Evolutionary conservation across 2,113 vertebrate species (phyloP).

Genomic region (Phodopus roborovskii): DNA sequence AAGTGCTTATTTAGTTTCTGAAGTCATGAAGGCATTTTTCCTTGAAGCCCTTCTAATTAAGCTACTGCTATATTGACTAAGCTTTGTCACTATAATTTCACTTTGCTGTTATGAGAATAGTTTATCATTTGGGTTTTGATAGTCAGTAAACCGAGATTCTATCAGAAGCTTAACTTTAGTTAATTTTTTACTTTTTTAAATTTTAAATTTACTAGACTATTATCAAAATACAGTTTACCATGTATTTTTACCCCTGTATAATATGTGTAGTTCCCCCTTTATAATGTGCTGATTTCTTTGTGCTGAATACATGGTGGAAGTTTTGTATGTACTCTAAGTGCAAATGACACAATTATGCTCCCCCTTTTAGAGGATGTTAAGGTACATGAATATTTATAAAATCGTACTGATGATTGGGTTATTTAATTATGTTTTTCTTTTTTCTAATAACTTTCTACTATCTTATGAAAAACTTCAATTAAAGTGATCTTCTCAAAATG

Average conservation of each 20-base stretch:
- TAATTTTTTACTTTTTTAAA: background rate
- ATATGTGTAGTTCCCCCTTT: background rate
- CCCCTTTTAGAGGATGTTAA: background rate
- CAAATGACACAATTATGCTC: background rate
- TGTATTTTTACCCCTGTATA: background rate
- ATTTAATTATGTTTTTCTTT: conserved; percentile 22
- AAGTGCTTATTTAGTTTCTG: background rate
- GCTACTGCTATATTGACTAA: background rate
- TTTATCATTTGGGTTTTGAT: background rate
- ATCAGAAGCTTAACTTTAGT: background rate
- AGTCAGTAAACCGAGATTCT: background rate
- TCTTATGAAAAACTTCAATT: conserved; percentile 47
- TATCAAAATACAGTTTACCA: background rate
- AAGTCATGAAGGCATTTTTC: background rate
- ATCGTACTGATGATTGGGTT: background rate
- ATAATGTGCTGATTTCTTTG: background rate
- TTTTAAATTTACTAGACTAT: conserved; percentile 4
- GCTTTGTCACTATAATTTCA: background rate
- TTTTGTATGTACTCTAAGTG: background rate
- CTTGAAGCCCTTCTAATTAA: background rate
- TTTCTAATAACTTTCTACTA: conserved; percentile 19
- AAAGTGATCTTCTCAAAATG: background rate
- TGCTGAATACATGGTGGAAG: background rate
- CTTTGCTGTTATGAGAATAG: background rate
- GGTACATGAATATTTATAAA: background rate